A percentile compares a stretch with the other conserved stretches of the same genome.
Evolutionary conservation across 2,113 vertebrate species (phyloP).

Genomic region (Excalfactoria chinensis): DNA sequence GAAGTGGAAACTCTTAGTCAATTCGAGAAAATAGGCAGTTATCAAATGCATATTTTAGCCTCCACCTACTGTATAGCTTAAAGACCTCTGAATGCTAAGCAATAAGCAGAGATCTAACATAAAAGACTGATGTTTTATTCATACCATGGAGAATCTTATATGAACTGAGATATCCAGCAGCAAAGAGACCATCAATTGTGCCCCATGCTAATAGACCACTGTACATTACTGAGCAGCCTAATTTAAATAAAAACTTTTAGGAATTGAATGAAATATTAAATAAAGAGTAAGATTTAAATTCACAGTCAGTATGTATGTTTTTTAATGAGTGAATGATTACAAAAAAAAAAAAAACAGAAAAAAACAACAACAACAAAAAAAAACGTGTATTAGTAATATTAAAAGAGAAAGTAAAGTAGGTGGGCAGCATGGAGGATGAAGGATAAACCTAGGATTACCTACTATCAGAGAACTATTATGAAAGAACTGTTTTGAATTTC

Average conservation of each 20-base stretch:
- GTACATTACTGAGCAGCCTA: neutral
- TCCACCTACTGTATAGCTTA: neutral
- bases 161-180: neutral
- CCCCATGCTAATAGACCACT: neutral
- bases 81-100: neutral
- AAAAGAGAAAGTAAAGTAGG: neutral
- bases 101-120: neutral
- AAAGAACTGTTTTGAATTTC: neutral
- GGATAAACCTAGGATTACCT: neutral
- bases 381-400: neutral
- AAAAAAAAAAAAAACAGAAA: neutral
- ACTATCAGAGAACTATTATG: neutral
- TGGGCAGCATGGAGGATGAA: neutral
- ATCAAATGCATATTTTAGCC: neutral
- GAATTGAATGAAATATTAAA: neutral
- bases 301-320: neutral
- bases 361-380: too few relatives aligned
- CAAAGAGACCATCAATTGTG: neutral
- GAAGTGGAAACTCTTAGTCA: neutral
- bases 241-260: neutral
- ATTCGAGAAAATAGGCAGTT: neutral
- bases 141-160: neutral
- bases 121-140: slow-evolving; percentile 2
- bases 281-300: neutral
- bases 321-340: neutral